Base-by-base conservation (phyloP, 2,888 invertebrate species). In the Lottia scabra region DNA sequence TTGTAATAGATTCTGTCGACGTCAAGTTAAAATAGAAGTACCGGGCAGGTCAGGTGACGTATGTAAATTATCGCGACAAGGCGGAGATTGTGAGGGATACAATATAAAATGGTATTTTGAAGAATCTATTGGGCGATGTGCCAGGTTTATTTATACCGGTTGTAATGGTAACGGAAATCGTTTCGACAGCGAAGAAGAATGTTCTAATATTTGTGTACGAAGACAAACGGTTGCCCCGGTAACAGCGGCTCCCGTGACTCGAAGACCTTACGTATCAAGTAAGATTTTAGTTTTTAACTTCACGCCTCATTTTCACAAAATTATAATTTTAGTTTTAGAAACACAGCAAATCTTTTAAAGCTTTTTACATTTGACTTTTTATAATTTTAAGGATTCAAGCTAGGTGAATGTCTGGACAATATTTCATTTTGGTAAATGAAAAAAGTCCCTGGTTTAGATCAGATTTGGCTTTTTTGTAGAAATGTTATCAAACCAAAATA, bases 101-200 rank as follows among this genome's bases (percentile, higher is more conserved):
- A 74, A 76, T 56, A 75, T 79, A 63, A 71, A 94, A 89, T 94
- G 92, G 90, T 95, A 93, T 90, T 96, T 93, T 89, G 93, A 95
- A 84, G 86, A 89, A 8, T 82, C 84, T 0, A 88, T 90, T 0
- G 92, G 92, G 26, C 89, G 90, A 45, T 97, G 97, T 87, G 90
- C 91, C 70, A 90, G 92, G 76, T 96, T 95, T 89, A 89, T 91
- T 2, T 97, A 94, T 86, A 93, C 95, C 44, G 96, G 96, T 71
- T 96, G 96, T 87, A 92, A 91, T 45, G 96, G 96, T 38, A 95
- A 95, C 81, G 94, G 94, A 67, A 97, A 97, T 89, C 91, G 95
- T 70, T 97, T 97, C 90, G 75, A 71, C 44, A 80, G 81, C 10
- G 72, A 78, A 67, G 76, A 80, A 19, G 80, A 80, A 26, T 87